Percentiles rank a stretch among this genome's conserved stretches.
phyloP scores from a whole-genome alignment of 2,888 invertebrate species.

The Brachyptera risi region DNA sequence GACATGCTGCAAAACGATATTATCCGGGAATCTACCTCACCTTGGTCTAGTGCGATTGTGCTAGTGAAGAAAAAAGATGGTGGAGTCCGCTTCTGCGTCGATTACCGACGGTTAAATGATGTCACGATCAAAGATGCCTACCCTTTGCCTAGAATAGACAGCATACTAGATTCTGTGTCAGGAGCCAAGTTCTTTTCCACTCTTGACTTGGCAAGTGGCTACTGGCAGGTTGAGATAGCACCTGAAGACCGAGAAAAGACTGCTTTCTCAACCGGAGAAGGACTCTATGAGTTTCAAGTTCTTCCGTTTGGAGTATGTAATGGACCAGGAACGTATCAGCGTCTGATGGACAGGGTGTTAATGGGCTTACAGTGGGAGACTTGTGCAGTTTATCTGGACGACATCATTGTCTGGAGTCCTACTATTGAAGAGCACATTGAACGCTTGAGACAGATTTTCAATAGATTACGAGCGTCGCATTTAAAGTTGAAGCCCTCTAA shows the following conservation, averaged over 20 bases:
- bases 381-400: neutral
- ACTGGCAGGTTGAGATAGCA: neutral
- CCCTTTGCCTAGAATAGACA: neutral
- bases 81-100: neutral
- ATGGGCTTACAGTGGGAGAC: neutral
- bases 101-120: constrained; percentile 4
- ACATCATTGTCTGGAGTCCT: neutral
- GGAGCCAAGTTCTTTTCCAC: constrained; percentile 1
- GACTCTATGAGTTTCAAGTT: neutral
- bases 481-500: constrained; percentile 3
- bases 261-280: neutral
- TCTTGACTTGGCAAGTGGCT: neutral
- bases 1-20: too few species aligned
- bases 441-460: neutral
- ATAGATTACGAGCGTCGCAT: neutral
- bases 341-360: constrained; percentile 1
- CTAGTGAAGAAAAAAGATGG: neutral
- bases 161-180: neutral
- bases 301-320: neutral
- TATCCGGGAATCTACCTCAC: too few species aligned
- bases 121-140: constrained; percentile 8
- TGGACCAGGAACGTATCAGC: neutral
- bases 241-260: neutral
- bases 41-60: neutral
- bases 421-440: constrained; percentile 1